Percentiles rank a stretch among this genome's conserved stretches.
Evolutionary conservation across 1,140 invertebrate species (phyloP).

Genomic region (Phymastichus coffea): DNA sequence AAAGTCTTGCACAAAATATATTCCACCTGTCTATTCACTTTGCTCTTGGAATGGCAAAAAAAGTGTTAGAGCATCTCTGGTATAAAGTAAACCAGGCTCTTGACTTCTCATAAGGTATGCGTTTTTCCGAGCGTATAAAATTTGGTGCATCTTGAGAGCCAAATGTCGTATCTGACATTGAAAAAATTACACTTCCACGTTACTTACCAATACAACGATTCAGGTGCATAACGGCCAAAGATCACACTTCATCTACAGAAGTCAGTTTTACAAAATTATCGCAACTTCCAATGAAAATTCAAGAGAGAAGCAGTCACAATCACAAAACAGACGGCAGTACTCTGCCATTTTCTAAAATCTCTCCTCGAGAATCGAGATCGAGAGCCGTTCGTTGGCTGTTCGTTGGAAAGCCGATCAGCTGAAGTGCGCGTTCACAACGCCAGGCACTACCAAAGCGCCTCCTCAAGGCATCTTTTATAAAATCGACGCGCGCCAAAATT

Average conservation of each 20-base stretch:
- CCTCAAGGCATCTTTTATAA: slow-evolving; percentile 23
- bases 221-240: slow-evolving; percentile 10
- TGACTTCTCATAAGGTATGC: too few relatives aligned
- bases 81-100: too few relatives aligned
- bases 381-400: slow-evolving; percentile 4
- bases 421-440: slow-evolving; percentile 29
- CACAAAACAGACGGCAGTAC: background rate
- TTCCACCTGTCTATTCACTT: too few relatives aligned
- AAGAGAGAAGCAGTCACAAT: too few relatives aligned
- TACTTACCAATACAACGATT: slow-evolving; percentile 2
- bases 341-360: slow-evolving; percentile 37
- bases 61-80: too few relatives aligned
- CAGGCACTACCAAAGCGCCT: background rate
- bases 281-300: background rate
- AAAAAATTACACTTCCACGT: background rate
- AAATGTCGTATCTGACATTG: background rate
- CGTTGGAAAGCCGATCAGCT: slow-evolving; percentile 33
- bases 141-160: background rate
- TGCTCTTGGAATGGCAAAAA: too few relatives aligned
- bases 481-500: too few relatives aligned
- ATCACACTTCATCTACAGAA: background rate
- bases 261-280: background rate
- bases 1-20: too few relatives aligned
- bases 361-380: too few relatives aligned
- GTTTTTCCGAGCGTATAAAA: background rate